Conservation (phyloP, 2,797 vertebrate species). For the Xenops minutus region DNA sequence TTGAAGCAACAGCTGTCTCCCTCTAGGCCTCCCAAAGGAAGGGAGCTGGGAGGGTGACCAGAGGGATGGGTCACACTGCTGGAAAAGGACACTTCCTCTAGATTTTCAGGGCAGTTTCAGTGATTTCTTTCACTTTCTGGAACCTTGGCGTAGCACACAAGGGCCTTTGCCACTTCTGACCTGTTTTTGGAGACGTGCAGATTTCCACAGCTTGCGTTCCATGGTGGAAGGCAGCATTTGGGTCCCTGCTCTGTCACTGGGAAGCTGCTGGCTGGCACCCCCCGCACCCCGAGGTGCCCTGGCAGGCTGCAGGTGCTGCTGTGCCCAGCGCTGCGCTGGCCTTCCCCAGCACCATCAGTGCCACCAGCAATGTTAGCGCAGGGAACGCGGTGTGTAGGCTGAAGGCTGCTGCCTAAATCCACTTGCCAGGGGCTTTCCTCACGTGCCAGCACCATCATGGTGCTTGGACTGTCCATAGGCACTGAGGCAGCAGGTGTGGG, state of each 20-base stretch:
- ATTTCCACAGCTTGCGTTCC: not conserved
- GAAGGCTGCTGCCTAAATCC: not conserved
- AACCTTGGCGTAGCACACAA: not conserved
- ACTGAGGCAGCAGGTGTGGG: not conserved
- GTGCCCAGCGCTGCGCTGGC: rapidly evolving
- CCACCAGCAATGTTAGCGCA: rapidly evolving
- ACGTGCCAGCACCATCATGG: not conserved
- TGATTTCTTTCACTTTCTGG: not conserved
- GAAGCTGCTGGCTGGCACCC: not conserved
- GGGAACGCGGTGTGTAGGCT: rapidly evolving
- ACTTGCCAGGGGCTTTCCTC: not conserved
- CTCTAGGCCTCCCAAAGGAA: not conserved
- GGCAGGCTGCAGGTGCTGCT: not conserved
- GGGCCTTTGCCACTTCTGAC: not conserved
- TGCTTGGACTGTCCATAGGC: rapidly evolving
- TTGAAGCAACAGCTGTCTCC: not conserved
- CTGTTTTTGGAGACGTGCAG: not conserved
- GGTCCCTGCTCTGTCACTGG: not conserved
- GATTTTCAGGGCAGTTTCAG: not conserved
- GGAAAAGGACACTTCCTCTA: not conserved
- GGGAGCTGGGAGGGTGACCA: not conserved
- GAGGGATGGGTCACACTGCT: not conserved
- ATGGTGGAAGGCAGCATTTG: not conserved
- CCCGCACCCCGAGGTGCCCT: not conserved
- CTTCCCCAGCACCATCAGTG: rapidly evolving